phyloP scores from a whole-genome alignment of 2,113 vertebrate genomes.

The Leiothrix lutea region DNA sequence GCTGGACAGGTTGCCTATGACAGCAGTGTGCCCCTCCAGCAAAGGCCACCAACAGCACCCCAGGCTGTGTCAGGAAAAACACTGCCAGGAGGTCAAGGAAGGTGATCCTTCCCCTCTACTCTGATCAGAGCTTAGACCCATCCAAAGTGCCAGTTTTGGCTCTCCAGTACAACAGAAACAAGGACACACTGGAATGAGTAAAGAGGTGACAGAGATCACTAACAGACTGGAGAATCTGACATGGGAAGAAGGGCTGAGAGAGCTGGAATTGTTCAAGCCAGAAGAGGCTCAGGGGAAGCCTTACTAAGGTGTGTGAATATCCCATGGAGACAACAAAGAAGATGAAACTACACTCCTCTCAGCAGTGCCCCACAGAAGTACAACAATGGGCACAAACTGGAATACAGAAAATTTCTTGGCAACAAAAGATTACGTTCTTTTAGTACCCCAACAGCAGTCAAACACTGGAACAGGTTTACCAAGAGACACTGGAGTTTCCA shows the following conservation, averaged over 20 bases:
- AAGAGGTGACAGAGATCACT: not conserved
- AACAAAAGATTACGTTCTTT: not conserved
- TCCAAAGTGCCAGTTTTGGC: not conserved
- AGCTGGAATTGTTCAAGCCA: not conserved
- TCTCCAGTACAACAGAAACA: not conserved
- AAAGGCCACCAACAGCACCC: not conserved
- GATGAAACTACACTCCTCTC: not conserved
- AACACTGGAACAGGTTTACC: not conserved
- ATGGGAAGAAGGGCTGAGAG: not conserved
- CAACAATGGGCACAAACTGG: not conserved
- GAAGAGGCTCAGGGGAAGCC: not conserved
- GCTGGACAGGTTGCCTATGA: not conserved
- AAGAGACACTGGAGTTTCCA: not conserved
- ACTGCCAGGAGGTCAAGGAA: not conserved
- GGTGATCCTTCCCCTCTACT: not conserved
- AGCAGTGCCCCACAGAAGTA: not conserved
- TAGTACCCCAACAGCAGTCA: not conserved
- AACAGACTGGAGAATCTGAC: not conserved
- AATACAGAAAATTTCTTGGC: not conserved
- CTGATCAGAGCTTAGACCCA: not conserved
- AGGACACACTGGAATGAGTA: rapidly evolving
- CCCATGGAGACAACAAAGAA: not conserved
- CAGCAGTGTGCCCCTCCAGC: not conserved
- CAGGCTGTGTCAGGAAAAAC: not conserved
- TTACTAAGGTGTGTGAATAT: not conserved